These are phyloP conservation scores for Potorous gilbertii DNA, from an alignment of 2,797 vertebrate genomes.

Conservation along the genomic window DNA sequence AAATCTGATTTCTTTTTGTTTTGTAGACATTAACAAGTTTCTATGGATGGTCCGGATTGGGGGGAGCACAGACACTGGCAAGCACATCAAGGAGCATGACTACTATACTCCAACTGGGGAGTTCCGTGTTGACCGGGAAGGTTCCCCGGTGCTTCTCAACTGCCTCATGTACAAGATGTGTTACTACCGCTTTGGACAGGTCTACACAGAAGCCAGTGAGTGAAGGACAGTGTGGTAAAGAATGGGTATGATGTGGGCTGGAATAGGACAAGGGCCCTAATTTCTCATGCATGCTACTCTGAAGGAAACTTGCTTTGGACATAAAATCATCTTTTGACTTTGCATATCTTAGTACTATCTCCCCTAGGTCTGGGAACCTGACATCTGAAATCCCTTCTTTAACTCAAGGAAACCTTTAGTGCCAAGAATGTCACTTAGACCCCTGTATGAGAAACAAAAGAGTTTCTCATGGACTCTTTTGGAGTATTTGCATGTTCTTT, in stretches of 20 bases:
- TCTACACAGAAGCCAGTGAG: conserved; percentile 99
- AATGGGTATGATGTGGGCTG: conserved; percentile 6
- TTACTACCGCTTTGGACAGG: conserved; percentile 99
- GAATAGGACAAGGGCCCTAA: conserved; percentile 16
- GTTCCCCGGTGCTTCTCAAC: conserved; percentile 97
- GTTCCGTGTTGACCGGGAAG: conserved; percentile 97
- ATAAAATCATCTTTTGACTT: conserved; percentile 36
- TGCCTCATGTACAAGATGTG: conserved; percentile 99
- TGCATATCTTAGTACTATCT: conserved; percentile 22
- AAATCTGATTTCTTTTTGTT: neutral
- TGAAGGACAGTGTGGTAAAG: conserved; percentile 63
- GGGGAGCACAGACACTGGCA: conserved; percentile 97
- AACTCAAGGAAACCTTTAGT: neutral
- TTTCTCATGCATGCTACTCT: conserved; percentile 14
- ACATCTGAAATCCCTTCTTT: conserved; percentile 3
- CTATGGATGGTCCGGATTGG: conserved; percentile 99
- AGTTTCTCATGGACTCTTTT: neutral
- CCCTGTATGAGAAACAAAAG: neutral
- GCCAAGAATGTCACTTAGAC: neutral
- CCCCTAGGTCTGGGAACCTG: conserved; percentile 6
- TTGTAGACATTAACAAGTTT: conserved; percentile 98
- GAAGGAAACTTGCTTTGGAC: conserved; percentile 20
- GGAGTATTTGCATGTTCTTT: neutral
- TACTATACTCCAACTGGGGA: conserved; percentile 98
- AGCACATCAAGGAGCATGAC: conserved; percentile 98